Base-by-base conservation (phyloP, 35 echinoderm and acorn worm species). In the Strongylocentrotus purpuratus region DNA sequence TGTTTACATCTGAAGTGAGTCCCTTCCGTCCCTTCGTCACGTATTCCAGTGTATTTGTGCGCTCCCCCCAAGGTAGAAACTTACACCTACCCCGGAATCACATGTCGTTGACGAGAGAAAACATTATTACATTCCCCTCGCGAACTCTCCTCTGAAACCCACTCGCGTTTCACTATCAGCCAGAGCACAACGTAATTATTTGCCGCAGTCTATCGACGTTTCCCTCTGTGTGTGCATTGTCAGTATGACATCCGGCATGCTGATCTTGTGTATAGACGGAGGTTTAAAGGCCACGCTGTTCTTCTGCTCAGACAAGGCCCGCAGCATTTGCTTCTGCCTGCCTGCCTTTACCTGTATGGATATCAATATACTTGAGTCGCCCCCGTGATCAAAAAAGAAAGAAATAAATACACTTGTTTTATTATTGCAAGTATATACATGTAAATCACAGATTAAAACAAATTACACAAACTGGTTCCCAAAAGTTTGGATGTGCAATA, bases 151-250 rank as follows among this genome's bases (percentile, higher is more conserved):
- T 78, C 28, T 78, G 65, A 78, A 78, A 78, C 65, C 65, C 6
- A n/a, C 65, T 78, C 65, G 65, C 65, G 65, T 78, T 78, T 78
- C 65, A 78, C 65, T 18, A 22, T 22, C 28, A 28, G 65, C 65
- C 22, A 78, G 65, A 78, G 65, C 65, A 28, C 65, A 78, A 78
- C 65, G 65, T 78, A 78, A 78, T 78, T 78, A 78, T 78, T 78
- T 78, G 65, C 65, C 25, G 65, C 65, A 78, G 25, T 78, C 65
- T 78, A 78, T 78, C 65, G 65, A 78, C 20, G 65, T n/a, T 78
- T 78, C 22, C 50, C 10, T 55, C 50, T 78, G 22, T 78, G 65
- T 70, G 25, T 78, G 65, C 25, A 78, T 78, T 78, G 65, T 78
- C 65, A 78, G 28, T 28, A n/a, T 78, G 65, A 78, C 65, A 78